phyloP scores from a whole-genome alignment of 2,888 invertebrate species.

The Cosmorhoe ocellata region DNA sequence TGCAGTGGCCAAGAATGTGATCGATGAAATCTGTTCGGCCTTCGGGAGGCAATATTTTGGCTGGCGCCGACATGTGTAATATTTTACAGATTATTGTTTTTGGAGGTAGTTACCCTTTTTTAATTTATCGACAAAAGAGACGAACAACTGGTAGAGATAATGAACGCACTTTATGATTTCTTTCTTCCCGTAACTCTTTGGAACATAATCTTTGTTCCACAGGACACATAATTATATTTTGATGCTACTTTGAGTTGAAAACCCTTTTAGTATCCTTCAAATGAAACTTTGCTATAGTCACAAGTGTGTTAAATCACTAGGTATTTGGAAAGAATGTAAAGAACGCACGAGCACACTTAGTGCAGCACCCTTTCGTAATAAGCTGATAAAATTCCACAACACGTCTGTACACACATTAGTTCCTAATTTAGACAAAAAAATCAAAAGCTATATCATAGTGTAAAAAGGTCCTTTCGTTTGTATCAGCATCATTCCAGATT shows the following conservation, averaged over 20 bases:
- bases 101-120: slow-evolving; percentile 14
- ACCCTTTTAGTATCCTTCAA: too few relatives aligned
- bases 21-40: slow-evolving; percentile 40
- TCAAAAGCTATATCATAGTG: slow-evolving; percentile 50
- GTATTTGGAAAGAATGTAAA: neutral
- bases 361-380: slow-evolving; percentile 18
- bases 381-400: slow-evolving; percentile 25
- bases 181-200: neutral
- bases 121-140: slow-evolving; percentile 1
- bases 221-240: too few relatives aligned
- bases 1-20: slow-evolving; percentile 39
- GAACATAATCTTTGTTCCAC: neutral
- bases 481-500: slow-evolving; percentile 23
- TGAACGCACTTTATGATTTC: neutral
- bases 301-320: too few relatives aligned
- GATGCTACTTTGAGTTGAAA: too few relatives aligned
- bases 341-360: neutral
- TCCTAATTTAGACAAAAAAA: slow-evolving; percentile 47
- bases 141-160: slow-evolving; percentile 5
- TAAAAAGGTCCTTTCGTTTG: slow-evolving; percentile 37
- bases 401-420: slow-evolving; percentile 23
- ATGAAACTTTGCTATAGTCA: too few relatives aligned
- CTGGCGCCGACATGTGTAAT: slow-evolving; percentile 21
- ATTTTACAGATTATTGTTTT: slow-evolving; percentile 20
- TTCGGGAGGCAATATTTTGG: slow-evolving; percentile 30